phyloP scores from a whole-genome alignment of 2,888 invertebrate genomes.

The Drosophila imparisetae region DNA sequence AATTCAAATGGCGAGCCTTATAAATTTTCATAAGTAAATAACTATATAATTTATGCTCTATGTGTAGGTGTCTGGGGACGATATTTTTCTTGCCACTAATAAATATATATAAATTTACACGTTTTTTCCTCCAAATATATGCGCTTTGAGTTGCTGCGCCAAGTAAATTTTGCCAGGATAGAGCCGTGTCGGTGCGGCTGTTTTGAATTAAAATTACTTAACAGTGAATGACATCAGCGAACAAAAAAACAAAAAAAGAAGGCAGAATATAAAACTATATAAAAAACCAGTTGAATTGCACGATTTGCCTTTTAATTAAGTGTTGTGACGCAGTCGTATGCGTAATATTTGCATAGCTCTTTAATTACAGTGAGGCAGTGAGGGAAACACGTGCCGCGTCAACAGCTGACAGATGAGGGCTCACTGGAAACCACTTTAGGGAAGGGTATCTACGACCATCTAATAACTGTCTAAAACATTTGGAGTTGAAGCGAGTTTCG shows the following conservation, averaged over 20 bases:
- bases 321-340: slow-evolving; percentile 26
- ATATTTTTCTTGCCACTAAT: slow-evolving; percentile 28
- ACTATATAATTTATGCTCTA: not conserved
- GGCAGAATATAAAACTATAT: not conserved
- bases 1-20: slow-evolving; percentile 10
- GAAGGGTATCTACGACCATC: not conserved
- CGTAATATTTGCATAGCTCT: slow-evolving; percentile 42
- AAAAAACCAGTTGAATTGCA: slow-evolving; percentile 5
- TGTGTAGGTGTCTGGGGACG: not conserved
- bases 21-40: slow-evolving; percentile 34
- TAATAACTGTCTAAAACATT: not conserved
- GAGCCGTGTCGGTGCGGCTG: slow-evolving; percentile 6
- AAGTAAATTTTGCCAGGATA: slow-evolving; percentile 3
- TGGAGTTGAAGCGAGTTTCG: not conserved
- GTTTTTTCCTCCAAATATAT: not conserved
- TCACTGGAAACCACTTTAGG: slow-evolving; percentile 19
- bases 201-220: slow-evolving; percentile 52
- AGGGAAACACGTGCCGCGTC: slow-evolving; percentile 18
- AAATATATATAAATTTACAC: slow-evolving; percentile 3
- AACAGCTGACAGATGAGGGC: slow-evolving; percentile 18
- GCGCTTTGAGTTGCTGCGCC: not conserved
- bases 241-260: slow-evolving; percentile 16
- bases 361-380: not conserved
- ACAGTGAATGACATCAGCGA: slow-evolving; percentile 56
- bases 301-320: slow-evolving; percentile 35